These are phyloP conservation scores for Ormyrus pomaceus DNA, from an alignment of 2,888 invertebrate genomes.

Conservation along the genomic window DNA sequence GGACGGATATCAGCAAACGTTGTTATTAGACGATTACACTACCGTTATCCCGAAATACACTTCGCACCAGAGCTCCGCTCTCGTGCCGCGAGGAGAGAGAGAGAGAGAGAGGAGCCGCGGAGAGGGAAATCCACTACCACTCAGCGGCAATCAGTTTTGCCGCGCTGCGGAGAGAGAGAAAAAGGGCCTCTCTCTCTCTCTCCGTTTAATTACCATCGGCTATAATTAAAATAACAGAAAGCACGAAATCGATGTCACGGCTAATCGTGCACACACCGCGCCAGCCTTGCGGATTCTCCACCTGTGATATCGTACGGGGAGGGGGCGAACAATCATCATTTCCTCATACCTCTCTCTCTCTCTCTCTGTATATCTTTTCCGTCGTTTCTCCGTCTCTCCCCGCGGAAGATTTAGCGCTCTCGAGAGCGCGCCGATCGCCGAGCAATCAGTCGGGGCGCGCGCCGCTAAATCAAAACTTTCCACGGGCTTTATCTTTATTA, in stretches of 20 bases:
- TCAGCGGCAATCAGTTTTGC: slow-evolving; percentile 5
- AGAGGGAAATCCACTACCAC: too few species aligned
- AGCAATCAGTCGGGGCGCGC: slow-evolving; percentile 11
- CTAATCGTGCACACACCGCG: neutral
- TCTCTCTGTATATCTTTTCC: neutral
- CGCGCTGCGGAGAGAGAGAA: neutral
- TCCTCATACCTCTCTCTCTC: too few species aligned
- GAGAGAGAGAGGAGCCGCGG: too few species aligned
- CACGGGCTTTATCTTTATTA: slow-evolving; percentile 30
- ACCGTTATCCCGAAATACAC: slow-evolving; percentile 35
- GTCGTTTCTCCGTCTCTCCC: neutral
- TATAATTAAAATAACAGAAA: slow-evolving; percentile 43
- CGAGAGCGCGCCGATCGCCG: neutral
- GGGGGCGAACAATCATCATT: neutral
- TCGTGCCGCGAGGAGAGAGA: too few species aligned
- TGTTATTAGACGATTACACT: slow-evolving; percentile 27
- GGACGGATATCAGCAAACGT: neutral
- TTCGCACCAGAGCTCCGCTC: neutral
- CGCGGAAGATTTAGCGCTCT: too few species aligned
- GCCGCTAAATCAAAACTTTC: slow-evolving; percentile 24
- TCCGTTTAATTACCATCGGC: slow-evolving; percentile 26
- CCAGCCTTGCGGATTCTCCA: too few species aligned
- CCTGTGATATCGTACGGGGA: too few species aligned
- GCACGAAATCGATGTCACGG: slow-evolving; percentile 43
- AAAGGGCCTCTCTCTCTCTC: neutral